phyloP scores from a whole-genome alignment of 2,797 vertebrate species.

The Avahi laniger region DNA sequence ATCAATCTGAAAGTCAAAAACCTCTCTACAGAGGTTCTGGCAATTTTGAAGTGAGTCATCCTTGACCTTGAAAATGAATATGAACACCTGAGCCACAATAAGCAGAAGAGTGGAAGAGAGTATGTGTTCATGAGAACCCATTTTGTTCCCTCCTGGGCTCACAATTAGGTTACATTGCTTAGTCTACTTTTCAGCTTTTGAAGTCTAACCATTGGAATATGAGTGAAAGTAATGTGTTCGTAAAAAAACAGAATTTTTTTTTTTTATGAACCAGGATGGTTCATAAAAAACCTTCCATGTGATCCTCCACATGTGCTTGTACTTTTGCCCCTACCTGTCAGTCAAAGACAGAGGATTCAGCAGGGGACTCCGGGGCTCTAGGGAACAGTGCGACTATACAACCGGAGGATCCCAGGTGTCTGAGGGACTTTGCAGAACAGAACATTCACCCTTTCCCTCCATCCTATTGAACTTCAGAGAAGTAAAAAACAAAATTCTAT shows the following conservation, averaged over 20 bases:
- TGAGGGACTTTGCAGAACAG: not conserved
- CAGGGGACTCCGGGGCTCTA: not conserved
- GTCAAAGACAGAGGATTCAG: not conserved
- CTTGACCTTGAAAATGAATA: constrained; percentile 7
- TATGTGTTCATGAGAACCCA: not conserved
- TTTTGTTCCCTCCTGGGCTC: not conserved
- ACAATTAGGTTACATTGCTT: not conserved
- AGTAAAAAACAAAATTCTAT: not conserved
- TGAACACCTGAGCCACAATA: not conserved
- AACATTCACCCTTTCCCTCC: not conserved
- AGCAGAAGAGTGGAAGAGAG: not conserved
- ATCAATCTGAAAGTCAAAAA: constrained; percentile 42
- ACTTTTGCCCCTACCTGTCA: not conserved
- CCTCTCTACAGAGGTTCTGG: not conserved
- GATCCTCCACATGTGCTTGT: fast-evolving
- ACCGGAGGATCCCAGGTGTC: not conserved
- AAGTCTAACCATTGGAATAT: not conserved
- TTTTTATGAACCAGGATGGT: not conserved
- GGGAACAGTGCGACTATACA: not conserved
- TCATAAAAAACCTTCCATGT: not conserved
- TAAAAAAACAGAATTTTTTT: too few species aligned
- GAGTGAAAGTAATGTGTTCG: not conserved
- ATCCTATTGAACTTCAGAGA: not conserved
- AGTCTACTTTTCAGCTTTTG: not conserved
- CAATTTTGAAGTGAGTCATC: constrained; percentile 24